Percentiles rank a stretch among this genome's conserved stretches.
These are phyloP conservation scores for Yponomeuta cagnagella DNA, from an alignment of 2,888 invertebrate species.

Conservation along the genomic window DNA sequence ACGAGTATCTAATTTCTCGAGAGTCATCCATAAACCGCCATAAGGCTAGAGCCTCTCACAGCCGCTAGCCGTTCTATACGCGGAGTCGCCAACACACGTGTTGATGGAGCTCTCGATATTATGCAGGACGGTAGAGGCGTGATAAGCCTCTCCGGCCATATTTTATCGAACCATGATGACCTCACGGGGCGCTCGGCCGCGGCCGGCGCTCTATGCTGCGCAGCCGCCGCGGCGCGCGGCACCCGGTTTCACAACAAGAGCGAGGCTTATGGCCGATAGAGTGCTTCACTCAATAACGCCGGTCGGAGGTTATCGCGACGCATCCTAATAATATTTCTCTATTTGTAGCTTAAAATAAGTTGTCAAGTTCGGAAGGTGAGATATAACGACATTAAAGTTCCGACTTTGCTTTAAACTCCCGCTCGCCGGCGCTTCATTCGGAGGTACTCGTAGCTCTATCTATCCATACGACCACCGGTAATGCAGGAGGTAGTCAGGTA, in stretches of 20 bases:
- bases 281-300: background rate
- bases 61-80: background rate
- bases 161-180: background rate
- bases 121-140: background rate
- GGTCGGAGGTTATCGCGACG: background rate
- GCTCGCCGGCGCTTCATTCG: background rate
- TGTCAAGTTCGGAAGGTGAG: background rate
- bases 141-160: background rate
- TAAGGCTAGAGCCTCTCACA: background rate
- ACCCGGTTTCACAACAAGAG: background rate
- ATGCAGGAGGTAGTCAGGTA: too few species aligned
- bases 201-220: background rate
- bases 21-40: background rate
- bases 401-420: background rate
- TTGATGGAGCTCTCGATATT: background rate
- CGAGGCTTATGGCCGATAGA: background rate
- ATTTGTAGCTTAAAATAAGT: background rate
- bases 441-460: too few species aligned
- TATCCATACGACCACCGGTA: too few species aligned
- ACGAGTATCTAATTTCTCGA: background rate
- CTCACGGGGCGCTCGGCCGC: background rate
- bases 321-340: background rate
- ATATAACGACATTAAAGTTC: constrained; percentile 3
- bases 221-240: background rate
- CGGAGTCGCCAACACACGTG: background rate